A percentile compares a stretch with the other conserved stretches of the same genome.
Evolutionary conservation across 2,888 invertebrate genomes (phyloP).

Genomic region (Leistus spinibarbis): DNA sequence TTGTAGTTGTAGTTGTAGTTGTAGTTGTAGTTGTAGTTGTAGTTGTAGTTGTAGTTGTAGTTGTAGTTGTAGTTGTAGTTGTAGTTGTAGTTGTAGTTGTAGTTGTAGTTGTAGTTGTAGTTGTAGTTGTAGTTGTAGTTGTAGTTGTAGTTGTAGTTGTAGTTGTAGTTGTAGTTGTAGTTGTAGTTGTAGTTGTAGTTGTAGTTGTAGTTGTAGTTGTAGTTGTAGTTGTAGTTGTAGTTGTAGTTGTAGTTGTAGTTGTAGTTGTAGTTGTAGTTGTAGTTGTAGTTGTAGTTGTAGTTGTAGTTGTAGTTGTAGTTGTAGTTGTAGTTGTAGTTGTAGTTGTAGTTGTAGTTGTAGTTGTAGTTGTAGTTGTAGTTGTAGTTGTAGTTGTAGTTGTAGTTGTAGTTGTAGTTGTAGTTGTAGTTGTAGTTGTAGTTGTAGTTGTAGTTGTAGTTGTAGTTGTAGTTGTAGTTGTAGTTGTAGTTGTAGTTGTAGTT

Average conservation of each 20-base stretch:
- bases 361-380: conserved; percentile 12
- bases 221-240: background rate
- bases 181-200: no score
- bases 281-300: conserved; percentile 11
- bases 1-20: conserved; percentile 7
- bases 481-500: conserved; percentile 3
- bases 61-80: background rate
- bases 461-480: conserved; percentile 11
- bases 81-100: no score
- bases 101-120: no score
- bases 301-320: conserved; percentile 12
- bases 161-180: no score
- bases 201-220: no score
- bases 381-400: conserved; percentile 7
- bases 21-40: conserved; percentile 15
- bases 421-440: conserved; percentile 11
- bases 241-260: conserved; percentile 12
- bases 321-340: conserved; percentile 7
- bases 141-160: no score
- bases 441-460: conserved; percentile 15
- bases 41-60: conserved; percentile 11
- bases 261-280: conserved; percentile 14
- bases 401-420: conserved; percentile 9
- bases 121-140: no score
- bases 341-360: conserved; percentile 12